Evolutionary conservation across 2,888 invertebrate genomes (phyloP).

Genomic region (Cybosia mesomella): DNA sequence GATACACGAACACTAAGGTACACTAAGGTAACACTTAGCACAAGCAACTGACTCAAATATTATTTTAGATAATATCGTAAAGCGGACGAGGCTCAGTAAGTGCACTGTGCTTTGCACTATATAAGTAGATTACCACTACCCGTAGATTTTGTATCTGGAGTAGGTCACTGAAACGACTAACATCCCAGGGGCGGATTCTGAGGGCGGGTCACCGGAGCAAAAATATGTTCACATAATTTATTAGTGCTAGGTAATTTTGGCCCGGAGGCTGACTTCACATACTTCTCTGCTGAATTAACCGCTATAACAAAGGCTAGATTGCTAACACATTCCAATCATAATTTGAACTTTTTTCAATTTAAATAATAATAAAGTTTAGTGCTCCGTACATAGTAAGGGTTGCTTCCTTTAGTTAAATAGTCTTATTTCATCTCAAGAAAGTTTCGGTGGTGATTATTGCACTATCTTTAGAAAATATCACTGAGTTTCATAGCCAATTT

Average conservation of each 20-base stretch:
- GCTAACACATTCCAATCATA: neutral
- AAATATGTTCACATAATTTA: neutral
- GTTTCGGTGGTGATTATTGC: no score
- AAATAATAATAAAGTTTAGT: no score
- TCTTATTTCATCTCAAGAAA: no score
- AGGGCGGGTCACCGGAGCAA: neutral
- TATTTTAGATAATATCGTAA: neutral
- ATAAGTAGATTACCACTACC: neutral
- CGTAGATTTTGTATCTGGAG: slow-evolving; percentile 3
- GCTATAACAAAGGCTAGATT: neutral
- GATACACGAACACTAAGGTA: neutral
- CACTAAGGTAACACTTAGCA: no score
- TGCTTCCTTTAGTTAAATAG: no score
- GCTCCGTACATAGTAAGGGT: no score
- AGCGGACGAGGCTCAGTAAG: neutral
- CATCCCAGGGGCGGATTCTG: neutral
- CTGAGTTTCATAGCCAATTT: neutral
- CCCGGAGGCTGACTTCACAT: neutral
- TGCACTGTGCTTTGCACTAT: neutral
- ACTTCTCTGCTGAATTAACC: neutral
- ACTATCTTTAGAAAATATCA: neutral
- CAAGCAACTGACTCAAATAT: neutral
- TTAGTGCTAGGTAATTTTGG: neutral
- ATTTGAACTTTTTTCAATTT: neutral
- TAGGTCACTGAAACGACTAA: slow-evolving; percentile 10